Base-by-base conservation (phyloP, 2,797 vertebrate genomes). In the Sebastiscus tertius region DNA sequence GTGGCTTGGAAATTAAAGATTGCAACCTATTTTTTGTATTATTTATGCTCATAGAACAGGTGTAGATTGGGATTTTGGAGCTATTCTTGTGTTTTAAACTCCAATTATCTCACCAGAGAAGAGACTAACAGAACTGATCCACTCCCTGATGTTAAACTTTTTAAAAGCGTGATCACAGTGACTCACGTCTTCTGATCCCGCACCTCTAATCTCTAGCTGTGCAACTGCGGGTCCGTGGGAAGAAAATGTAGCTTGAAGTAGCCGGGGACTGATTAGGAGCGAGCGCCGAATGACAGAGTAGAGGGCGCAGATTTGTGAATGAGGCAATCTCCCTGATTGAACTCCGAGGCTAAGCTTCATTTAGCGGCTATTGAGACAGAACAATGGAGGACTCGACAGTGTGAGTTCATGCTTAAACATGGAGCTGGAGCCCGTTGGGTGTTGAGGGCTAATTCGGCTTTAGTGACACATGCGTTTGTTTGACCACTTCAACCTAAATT, bases 341-440 rank as follows among this genome's bases (percentile, higher is more conserved):
- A 80, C 72, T 68, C 12, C 11, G 7, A 52, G 69, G 56, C 59
- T 70, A 59, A 80, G 75, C 85, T 72, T 83, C 75, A 83, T 87
- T 89, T 83, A 72, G 83, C 80, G 63, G 62, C 88, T 86, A 72
- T 81, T 81, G 66, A 79, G 20, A 87, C 52, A 65, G 80, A 83
- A 81, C 76, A 83, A 83, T 62, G 22, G 56, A 55, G 65, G 65
- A 24, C 33, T 42, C 76, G 18, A 68, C 56, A 31, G 76, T 31
- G 78, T 42, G 78, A 61, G 49, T 61, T 61, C 58, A 55, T 60
- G 56, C 55, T 56, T 49, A 62, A 80, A 83, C 60, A 16, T 70
- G 22, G 27, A 20, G 77, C 59, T 16, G 18, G 60, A 79, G 70
- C 79, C 26, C 11, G 22, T 12, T 12, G 62, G 77, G 61, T 18